Evolutionary conservation across 92 coral and sea anemone genomes (phyloP).

Genomic region (Phenganax stokvisi): DNA sequence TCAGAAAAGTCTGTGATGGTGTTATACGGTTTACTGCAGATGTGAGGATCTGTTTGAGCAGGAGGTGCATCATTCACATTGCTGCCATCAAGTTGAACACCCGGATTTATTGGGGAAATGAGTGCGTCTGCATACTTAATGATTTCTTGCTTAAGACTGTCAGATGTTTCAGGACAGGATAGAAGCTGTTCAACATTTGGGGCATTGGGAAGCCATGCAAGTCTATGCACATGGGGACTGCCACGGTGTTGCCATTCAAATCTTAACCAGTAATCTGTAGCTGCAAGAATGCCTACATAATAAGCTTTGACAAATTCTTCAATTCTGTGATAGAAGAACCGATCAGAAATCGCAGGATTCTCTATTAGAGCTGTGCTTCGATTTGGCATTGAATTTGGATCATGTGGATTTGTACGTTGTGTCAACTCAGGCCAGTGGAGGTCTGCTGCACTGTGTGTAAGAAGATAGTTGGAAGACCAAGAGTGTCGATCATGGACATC

Average conservation of each 20-base stretch:
- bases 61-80: constrained; percentile 24
- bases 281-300: constrained; percentile 16
- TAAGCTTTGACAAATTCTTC: constrained; percentile 21
- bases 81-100: constrained; percentile 20
- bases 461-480: constrained; percentile 34
- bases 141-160: constrained; percentile 16
- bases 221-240: constrained; percentile 24
- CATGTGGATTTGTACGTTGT: constrained; percentile 16
- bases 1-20: constrained; percentile 13
- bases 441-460: constrained; percentile 32
- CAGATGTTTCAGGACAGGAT: constrained; percentile 18
- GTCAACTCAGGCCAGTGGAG: constrained; percentile 36
- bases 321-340: constrained; percentile 31
- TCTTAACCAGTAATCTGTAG: constrained; percentile 28
- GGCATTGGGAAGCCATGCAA: constrained; percentile 28
- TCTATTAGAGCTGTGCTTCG: constrained; percentile 21
- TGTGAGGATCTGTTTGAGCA: constrained; percentile 27
- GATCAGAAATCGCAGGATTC: constrained; percentile 25
- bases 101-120: constrained; percentile 25
- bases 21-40: constrained; percentile 16
- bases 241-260: constrained; percentile 36
- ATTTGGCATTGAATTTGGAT: constrained; percentile 20
- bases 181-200: constrained; percentile 17
- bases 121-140: constrained; percentile 25
- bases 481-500: constrained; percentile 31